Base-by-base conservation (phyloP, 2,113 vertebrate genomes). In the Trinectes maculatus region DNA sequence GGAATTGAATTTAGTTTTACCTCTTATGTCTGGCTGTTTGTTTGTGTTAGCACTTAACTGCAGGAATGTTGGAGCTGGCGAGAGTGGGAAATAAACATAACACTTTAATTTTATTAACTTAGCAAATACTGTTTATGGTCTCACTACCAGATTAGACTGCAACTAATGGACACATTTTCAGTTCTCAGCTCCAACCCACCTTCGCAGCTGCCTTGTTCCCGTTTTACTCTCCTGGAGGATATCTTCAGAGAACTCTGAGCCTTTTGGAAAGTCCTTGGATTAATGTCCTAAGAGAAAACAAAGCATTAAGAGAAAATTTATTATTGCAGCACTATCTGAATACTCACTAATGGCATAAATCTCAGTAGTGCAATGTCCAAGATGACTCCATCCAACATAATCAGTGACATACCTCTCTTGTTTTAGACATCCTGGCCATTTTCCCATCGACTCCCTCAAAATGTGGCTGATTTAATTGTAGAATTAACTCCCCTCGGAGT, bases 381-480 rank as follows among this genome's bases (percentile, higher is more conserved):
- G 80, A 87, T 87, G 84, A 89, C 85, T 84, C 77, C 74, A 90
- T 86, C 62, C 72, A 69, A 49, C 28, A 53, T 87, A 86, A 84
- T 85, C 79, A 82, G 66, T 80, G 71, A 90, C 87, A 85, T 89
- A 91, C 87, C 88, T 89, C 73, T 51, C 67, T 82, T 60, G 69
- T 83, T 77, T 82, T 60, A 74, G 80, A 80, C 80, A 71, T 76
- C 60, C 78, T 83, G 83, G 81, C 78, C 55, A 60, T 33, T 74
- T 77, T 85, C 84, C 83, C 79, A 67, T 74, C 29, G 69, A 87
- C 74, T 80, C 64, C 77, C 72, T 82, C 63, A 80, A 73, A 83
- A 80, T 47, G 69, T 77, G 71, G 78, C 65, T 84, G 85, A 84
- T 87, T 91, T 61, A 87, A 87, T 80, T 73, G 79, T 62, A 69